Evolutionary conservation across 2,113 vertebrate genomes (phyloP).

Genomic region (Phocoena phocoena): DNA sequence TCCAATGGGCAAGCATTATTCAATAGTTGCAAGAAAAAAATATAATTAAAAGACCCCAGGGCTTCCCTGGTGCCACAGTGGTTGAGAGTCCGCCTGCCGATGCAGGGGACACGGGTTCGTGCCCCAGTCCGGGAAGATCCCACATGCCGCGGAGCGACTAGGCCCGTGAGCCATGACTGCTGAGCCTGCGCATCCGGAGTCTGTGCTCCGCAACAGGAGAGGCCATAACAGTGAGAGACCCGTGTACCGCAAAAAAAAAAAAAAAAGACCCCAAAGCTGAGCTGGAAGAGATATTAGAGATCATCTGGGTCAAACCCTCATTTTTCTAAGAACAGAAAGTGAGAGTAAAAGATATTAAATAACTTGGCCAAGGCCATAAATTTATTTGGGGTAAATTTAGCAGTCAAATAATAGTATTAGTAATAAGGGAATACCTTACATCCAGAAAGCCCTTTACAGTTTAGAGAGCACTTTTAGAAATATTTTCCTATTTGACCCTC

Average conservation of each 20-base stretch:
- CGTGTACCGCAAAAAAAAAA: too few relatives aligned
- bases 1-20: neutral
- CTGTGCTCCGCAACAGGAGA: too few relatives aligned
- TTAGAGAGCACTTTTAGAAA: neutral
- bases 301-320: neutral
- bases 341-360: neutral
- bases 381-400: neutral
- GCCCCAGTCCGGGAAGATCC: too few relatives aligned
- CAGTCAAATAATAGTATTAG: neutral
- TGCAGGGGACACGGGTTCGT: too few relatives aligned
- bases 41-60: neutral
- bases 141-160: too few relatives aligned
- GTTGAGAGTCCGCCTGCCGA: too few relatives aligned
- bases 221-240: too few relatives aligned
- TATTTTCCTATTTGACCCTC: neutral
- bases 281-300: neutral
- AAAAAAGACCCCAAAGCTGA: neutral
- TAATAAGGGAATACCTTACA: neutral
- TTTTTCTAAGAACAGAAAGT: conserved; percentile 1
- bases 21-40: neutral
- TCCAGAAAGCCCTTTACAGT: neutral
- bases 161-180: too few relatives aligned
- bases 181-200: too few relatives aligned
- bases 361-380: neutral
- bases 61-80: too few relatives aligned